Conservation (phyloP, 2,888 invertebrate genomes). For the Apoderus coryli region DNA sequence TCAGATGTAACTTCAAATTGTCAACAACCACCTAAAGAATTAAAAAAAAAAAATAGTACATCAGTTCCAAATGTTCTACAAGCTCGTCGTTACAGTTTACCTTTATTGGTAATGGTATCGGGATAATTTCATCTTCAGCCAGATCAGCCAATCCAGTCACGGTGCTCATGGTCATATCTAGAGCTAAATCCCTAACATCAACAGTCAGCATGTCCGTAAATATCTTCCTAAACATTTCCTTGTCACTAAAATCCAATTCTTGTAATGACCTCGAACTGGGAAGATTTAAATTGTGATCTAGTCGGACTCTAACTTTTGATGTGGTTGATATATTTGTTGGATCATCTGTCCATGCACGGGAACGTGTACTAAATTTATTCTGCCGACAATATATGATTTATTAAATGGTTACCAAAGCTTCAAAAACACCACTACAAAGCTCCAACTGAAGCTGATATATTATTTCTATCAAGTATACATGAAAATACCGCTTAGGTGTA, state of each 20-base stretch:
- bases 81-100: slow-evolving; percentile 34
- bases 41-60: slow-evolving; percentile 5
- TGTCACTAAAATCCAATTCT: slow-evolving; percentile 32
- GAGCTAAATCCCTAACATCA: slow-evolving; percentile 46
- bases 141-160: slow-evolving; percentile 69
- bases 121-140: slow-evolving; percentile 74
- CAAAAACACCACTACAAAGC: no score
- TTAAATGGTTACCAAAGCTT: no score
- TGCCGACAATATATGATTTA: no score
- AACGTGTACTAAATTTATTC: slow-evolving; percentile 71
- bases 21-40: slow-evolving; percentile 50
- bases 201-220: slow-evolving; percentile 45
- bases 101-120: slow-evolving; percentile 68
- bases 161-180: slow-evolving; percentile 68
- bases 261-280: slow-evolving; percentile 25
- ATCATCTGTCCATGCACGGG: slow-evolving; percentile 67
- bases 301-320: slow-evolving; percentile 43
- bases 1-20: slow-evolving; percentile 58
- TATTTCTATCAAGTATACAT: no score
- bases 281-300: slow-evolving; percentile 43
- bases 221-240: slow-evolving; percentile 31
- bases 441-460: no score
- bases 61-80: background rate
- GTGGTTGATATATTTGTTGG: slow-evolving; percentile 34
- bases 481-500: no score